Evolutionary conservation across 2,113 vertebrate genomes (phyloP), one percentile per base, ranked within the genome.

Genomic region (Turnix velox): DNA sequence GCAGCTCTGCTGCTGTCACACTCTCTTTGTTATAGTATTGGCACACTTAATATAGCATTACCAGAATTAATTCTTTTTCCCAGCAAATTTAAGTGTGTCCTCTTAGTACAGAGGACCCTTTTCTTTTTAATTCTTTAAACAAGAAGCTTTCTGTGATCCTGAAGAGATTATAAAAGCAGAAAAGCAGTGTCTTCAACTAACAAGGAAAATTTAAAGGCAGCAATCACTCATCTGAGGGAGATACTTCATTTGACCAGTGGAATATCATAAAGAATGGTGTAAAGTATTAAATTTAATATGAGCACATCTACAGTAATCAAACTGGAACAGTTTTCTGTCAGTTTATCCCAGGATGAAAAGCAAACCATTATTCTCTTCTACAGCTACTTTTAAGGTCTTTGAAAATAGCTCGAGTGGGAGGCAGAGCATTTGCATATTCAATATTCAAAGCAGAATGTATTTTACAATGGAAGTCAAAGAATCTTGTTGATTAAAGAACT

Each of bases 321-420:
- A 89, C 49, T 33, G 28, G 46, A 94, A 87, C 0, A 0, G 81
- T 89, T 77, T 94, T 87, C 91, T 93, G 74, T 43, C 92, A 85
- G 45, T 92, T 89, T 52, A 89, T 31, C 33, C 61, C 84, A 66
- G 84, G 45, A 42, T 84, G 67, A 86, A 91, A 93, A 93, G 92
- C 87, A 91, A 96, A 92, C 61, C 65, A 30, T 84, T 88, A 55
- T 93, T 86, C 90, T 81, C 86, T 67, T 87, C 65, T 72, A 59
- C 4, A 87, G 69, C 78, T 92, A 73, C 84, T 95, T 96, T 31
- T 46, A 89, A 93, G 81, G 84, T 89, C 74, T 95, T 95, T 92
- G 84, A 95, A 96, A 96, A 96, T 89, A 95, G 94, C 92, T 92
- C 0, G 2, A 89, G 94, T 93, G 92, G 95, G 95, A 91, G 92